Conservation (phyloP, 2,113 vertebrate species). For the Caloenas nicobarica region DNA sequence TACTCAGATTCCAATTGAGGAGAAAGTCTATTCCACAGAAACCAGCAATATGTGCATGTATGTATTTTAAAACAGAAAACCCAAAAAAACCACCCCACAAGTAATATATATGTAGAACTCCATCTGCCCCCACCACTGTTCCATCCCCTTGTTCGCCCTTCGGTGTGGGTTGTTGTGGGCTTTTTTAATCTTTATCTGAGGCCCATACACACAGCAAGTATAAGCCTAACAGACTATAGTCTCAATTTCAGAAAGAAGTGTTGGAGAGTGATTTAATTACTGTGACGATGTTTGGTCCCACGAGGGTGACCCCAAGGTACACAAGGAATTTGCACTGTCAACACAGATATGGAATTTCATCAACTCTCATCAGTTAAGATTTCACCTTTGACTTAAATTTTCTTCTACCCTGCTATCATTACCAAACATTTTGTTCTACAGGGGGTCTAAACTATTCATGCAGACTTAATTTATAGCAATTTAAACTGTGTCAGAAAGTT, state of each 20-base stretch:
- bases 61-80: neutral
- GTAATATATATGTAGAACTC: neutral
- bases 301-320: neutral
- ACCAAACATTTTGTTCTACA: slow-evolving; percentile 17
- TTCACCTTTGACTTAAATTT: slow-evolving; percentile 22
- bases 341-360: slow-evolving; percentile 13
- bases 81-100: neutral
- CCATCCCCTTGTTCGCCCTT: neutral
- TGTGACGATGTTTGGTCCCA: neutral
- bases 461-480: slow-evolving; percentile 60
- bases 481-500: slow-evolving; percentile 70
- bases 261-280: neutral
- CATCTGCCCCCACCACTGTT: neutral
- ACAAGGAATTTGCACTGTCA: neutral
- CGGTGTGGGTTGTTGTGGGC: neutral
- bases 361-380: slow-evolving; percentile 11
- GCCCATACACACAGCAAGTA: neutral
- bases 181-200: too few species aligned
- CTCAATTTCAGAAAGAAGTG: neutral
- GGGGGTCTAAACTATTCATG: neutral
- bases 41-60: rapidly evolving
- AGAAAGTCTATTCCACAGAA: neutral
- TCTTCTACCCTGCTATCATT: neutral
- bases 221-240: neutral
- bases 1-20: neutral